These are phyloP conservation scores for Tachuris rubrigastra DNA, from an alignment of 2,113 vertebrate species.

Conservation along the genomic window DNA sequence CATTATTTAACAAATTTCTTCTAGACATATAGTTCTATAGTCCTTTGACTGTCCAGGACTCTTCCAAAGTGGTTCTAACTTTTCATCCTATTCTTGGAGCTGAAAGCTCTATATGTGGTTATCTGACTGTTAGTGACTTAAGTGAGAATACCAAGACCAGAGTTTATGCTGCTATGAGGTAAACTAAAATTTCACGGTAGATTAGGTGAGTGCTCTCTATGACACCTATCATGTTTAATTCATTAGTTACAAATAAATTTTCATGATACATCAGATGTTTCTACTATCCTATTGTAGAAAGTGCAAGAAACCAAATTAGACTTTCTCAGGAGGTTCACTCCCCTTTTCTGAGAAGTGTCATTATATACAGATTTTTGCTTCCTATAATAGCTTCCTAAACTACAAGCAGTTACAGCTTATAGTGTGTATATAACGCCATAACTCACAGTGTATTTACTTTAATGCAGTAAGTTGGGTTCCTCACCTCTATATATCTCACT, in stretches of 20 bases:
- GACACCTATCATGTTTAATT: neutral
- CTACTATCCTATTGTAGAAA: neutral
- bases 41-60: neutral
- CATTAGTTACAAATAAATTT: neutral
- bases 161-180: neutral
- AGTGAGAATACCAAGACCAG: neutral
- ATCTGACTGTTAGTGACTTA: neutral
- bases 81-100: neutral
- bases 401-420: neutral
- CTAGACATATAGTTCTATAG: neutral
- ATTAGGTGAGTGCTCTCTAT: neutral
- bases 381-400: neutral
- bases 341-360: neutral
- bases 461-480: neutral
- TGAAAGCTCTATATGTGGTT: neutral
- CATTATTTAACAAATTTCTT: neutral
- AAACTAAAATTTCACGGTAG: neutral
- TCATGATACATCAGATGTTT: neutral
- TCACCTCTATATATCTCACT: neutral
- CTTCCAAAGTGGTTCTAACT: neutral
- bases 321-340: neutral
- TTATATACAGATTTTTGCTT: neutral
- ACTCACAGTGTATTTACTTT: neutral
- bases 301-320: neutral
- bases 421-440: neutral